Evolutionary conservation across 2,797 vertebrate genomes (phyloP), one percentile per base, ranked within the genome.

Genomic region (Sebastes wilsoni): DNA sequence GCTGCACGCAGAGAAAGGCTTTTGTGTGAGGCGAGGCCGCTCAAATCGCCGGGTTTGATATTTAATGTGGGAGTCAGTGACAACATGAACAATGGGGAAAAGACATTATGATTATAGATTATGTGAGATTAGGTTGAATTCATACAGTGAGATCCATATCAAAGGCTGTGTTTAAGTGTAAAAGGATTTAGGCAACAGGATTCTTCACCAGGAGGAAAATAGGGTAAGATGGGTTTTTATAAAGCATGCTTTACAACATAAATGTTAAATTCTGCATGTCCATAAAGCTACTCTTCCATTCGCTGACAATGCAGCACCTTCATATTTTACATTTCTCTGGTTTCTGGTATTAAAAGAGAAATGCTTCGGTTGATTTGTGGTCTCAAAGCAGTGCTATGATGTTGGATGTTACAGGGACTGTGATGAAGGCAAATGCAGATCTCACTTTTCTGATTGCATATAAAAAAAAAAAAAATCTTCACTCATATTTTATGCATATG

Each of bases 91-190:
- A 86, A 82, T 81, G 55, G 67, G 67, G 27, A 80, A 18, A 66
- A 11, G 55, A 81, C 77, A 14, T 66, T 55, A 42, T 80, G 80
- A 89, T 82, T 73, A 81, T 64, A 80, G 59, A 79, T 79, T 38
- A 69, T 71, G 25, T 42, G 56, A 79, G 56, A 79, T 77, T 59
- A 68, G 71, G 42, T 62, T 27, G 85, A 75, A 65, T 56, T 74
- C 14, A 16, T 7, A 13, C 32, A 75, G 54, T 13, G 23, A 60
- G 76, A 66, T n/a, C 2, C 38, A 13, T 8, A 32, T 34, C 2
- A 10, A 59, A 59, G 23, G 20, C 22, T 32, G 20, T 8, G 34
- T 60, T 58, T 23, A 67, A 46, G 55, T 58, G 46, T 18, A 22
- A 58, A 38, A 42, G 2, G 22, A 52, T 38, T 80, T 5, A 72